These are phyloP conservation scores for Cheilosia vulpina DNA, from an alignment of 2,888 invertebrate species.

Conservation along the genomic window DNA sequence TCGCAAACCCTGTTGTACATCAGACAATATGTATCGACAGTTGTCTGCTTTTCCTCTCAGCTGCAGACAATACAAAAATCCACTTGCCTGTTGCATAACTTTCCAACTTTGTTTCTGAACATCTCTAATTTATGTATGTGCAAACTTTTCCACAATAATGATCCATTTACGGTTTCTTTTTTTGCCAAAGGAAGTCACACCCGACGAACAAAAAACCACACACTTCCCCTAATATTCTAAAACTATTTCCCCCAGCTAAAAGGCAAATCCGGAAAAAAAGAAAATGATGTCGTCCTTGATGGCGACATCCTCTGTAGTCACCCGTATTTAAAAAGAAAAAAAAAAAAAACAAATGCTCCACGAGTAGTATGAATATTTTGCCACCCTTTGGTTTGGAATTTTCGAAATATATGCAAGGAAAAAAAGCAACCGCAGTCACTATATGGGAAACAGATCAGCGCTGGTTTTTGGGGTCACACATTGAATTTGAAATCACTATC, in stretches of 20 bases:
- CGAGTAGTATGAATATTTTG: conserved; percentile 26
- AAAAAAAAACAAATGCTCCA: conserved; percentile 19
- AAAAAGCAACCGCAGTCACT: neutral
- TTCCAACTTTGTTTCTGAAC: too few species aligned
- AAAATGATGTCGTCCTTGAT: conserved; percentile 40
- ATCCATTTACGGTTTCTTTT: neutral
- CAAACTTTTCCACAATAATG: too few species aligned
- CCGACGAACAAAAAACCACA: neutral
- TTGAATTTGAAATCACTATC: neutral
- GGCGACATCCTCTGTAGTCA: conserved; percentile 10
- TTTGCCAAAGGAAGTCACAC: neutral
- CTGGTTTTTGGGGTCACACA: conserved; percentile 2
- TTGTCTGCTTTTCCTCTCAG: too few species aligned
- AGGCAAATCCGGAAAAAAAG: conserved; percentile 33
- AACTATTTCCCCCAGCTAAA: conserved; percentile 36
- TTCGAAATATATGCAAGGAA: conserved; percentile 3
- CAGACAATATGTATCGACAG: too few species aligned
- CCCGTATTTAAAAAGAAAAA: conserved; percentile 21
- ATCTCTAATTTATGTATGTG: too few species aligned
- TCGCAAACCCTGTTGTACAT: too few species aligned
- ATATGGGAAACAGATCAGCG: neutral
- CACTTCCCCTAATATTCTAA: conserved; percentile 18
- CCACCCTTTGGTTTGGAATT: conserved; percentile 13
- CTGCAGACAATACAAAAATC: too few species aligned
- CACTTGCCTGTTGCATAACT: too few species aligned